A percentile compares a stretch with the other conserved stretches of the same genome.
phyloP scores from a whole-genome alignment of 2,797 vertebrate species.

The Danio choprae region DNA sequence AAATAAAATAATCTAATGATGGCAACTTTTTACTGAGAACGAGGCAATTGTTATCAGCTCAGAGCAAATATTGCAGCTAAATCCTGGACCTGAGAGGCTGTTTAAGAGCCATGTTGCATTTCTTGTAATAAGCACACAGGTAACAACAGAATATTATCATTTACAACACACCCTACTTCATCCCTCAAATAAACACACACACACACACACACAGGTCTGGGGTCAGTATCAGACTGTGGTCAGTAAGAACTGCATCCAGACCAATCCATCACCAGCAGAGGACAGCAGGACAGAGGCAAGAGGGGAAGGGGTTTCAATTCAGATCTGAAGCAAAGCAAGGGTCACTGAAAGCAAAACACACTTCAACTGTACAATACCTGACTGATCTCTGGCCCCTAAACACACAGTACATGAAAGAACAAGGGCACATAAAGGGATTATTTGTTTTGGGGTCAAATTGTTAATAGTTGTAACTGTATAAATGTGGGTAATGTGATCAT shows the following conservation, averaged over 20 bases:
- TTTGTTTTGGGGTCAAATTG: constrained; percentile 75
- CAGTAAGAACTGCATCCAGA: constrained; percentile 75
- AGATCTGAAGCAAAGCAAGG: constrained; percentile 60
- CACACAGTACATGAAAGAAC: constrained; percentile 84
- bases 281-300: constrained; percentile 42
- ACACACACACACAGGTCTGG: constrained; percentile 64
- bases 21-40: not conserved
- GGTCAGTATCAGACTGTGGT: constrained; percentile 62
- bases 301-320: constrained; percentile 58
- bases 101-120: not conserved
- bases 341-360: constrained; percentile 64
- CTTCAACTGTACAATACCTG: constrained; percentile 86
- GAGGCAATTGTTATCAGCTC: not conserved
- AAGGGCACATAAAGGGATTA: constrained; percentile 72
- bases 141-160: constrained; percentile 23
- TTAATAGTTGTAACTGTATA: constrained; percentile 33
- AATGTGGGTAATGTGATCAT: constrained; percentile 56
- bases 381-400: constrained; percentile 90
- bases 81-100: not conserved
- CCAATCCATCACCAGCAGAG: constrained; percentile 72
- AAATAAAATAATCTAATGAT: not conserved
- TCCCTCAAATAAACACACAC: constrained; percentile 46
- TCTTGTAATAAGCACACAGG: not conserved
- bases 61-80: not conserved
- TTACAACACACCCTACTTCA: constrained; percentile 23